A percentile compares a stretch with the other conserved stretches of the same genome.
Evolutionary conservation across 2,797 vertebrate genomes (phyloP).

Genomic region (Tamandua tetradactyla): DNA sequence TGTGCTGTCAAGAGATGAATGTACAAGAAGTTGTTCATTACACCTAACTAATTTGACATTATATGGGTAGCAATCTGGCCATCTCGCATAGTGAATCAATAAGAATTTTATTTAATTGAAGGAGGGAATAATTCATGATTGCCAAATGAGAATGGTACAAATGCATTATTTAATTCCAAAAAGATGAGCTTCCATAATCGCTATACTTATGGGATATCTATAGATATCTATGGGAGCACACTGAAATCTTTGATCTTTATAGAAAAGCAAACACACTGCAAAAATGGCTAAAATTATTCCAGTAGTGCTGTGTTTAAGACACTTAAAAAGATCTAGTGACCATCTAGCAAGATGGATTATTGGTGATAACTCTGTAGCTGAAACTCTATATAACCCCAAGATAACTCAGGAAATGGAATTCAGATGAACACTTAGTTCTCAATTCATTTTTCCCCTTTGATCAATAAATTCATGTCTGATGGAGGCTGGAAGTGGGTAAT

Average conservation of each 20-base stretch:
- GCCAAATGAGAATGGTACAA: not conserved
- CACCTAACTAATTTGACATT: not conserved
- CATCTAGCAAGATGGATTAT: slow-evolving; percentile 66
- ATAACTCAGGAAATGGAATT: slow-evolving; percentile 71
- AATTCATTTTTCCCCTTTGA: slow-evolving; percentile 72
- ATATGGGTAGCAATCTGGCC: not conserved
- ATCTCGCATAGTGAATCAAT: not conserved
- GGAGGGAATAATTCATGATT: not conserved
- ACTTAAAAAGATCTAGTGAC: slow-evolving; percentile 75
- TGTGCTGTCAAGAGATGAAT: not conserved
- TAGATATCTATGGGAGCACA: not conserved
- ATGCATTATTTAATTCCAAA: slow-evolving; percentile 13
- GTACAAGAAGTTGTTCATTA: not conserved
- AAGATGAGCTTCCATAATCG: not conserved
- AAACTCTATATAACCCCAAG: slow-evolving; percentile 62
- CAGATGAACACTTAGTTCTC: slow-evolving; percentile 67
- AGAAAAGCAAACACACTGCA: slow-evolving; percentile 35
- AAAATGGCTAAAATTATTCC: slow-evolving; percentile 63
- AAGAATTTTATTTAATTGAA: not conserved
- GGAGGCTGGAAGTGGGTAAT: slow-evolving; percentile 72
- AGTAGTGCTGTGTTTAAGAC: slow-evolving; percentile 51
- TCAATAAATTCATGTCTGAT: slow-evolving; percentile 76
- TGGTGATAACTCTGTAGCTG: slow-evolving; percentile 61
- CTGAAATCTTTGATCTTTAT: slow-evolving; percentile 51
- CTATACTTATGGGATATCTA: not conserved